Evolutionary conservation across 2,888 invertebrate species (phyloP).

Genomic region (Antitype chi): DNA sequence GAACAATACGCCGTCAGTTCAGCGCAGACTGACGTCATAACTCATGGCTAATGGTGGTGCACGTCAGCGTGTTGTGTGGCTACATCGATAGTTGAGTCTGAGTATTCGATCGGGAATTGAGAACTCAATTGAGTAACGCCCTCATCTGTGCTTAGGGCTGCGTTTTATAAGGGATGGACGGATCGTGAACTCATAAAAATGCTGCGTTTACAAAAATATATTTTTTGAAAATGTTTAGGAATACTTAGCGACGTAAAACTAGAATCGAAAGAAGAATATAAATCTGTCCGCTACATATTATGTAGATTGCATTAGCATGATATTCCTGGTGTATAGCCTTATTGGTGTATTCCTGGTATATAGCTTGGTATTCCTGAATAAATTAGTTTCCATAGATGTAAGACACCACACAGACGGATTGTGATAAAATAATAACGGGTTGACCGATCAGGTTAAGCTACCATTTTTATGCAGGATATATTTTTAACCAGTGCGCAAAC

Average conservation of each 20-base stretch:
- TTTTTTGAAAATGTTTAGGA: neutral
- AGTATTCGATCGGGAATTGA: constrained; percentile 23
- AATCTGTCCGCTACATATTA: too few relatives aligned
- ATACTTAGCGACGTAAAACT: neutral
- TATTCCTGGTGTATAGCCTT: too few relatives aligned
- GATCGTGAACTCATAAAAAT: neutral
- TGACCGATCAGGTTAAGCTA: too few relatives aligned
- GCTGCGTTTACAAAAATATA: neutral
- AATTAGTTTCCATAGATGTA: neutral
- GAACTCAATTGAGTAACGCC: constrained; percentile 3
- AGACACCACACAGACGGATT: too few relatives aligned
- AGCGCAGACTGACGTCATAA: constrained; percentile 59
- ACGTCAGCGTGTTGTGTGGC: constrained; percentile 31
- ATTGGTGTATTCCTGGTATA: too few relatives aligned
- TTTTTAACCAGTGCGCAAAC: too few relatives aligned
- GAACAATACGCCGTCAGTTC: constrained; percentile 52
- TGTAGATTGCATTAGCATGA: neutral
- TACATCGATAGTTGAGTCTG: constrained; percentile 36
- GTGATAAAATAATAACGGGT: too few relatives aligned
- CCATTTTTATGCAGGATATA: too few relatives aligned
- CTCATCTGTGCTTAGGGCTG: neutral
- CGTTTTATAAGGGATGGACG: too few relatives aligned
- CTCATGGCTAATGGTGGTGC: constrained; percentile 66
- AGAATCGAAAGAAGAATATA: neutral
- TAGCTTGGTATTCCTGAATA: too few relatives aligned